Conservation (phyloP, 1,140 invertebrate species). For the Galleria mellonella region DNA sequence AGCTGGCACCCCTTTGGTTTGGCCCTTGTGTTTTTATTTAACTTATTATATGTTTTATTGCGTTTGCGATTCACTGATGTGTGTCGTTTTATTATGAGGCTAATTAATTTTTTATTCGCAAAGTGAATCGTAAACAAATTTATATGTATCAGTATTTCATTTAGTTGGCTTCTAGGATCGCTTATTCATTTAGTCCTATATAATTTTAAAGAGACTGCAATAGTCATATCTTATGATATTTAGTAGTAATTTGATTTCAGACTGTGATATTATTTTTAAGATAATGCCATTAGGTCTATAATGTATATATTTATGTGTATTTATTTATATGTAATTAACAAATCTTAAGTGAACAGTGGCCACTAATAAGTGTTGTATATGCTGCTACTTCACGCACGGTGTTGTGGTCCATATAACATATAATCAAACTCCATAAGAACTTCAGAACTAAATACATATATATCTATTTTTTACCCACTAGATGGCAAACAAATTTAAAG, state of each 20-base stretch:
- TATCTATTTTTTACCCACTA: too few species aligned
- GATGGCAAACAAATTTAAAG: too few species aligned
- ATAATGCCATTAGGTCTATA: slow-evolving; percentile 12
- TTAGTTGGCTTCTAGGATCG: slow-evolving; percentile 3
- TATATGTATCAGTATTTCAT: slow-evolving; percentile 6
- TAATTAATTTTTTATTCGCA: slow-evolving; percentile 1
- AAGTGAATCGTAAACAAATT: not conserved
- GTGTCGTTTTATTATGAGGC: slow-evolving; percentile 4
- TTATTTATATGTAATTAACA: slow-evolving; percentile 21
- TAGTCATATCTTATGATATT: slow-evolving; percentile 30
- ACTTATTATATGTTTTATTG: slow-evolving; percentile 28
- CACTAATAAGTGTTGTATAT: slow-evolving; percentile 13
- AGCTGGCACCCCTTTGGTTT: slow-evolving; percentile 71
- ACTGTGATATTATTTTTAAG: slow-evolving; percentile 71
- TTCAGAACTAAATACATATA: too few species aligned
- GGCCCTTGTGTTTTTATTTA: slow-evolving; percentile 62
- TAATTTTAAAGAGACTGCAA: slow-evolving; percentile 42
- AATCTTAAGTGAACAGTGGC: slow-evolving; percentile 8
- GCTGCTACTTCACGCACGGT: slow-evolving; percentile 10
- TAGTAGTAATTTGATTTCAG: slow-evolving; percentile 35
- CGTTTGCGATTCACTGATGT: slow-evolving; percentile 19
- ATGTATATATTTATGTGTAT: slow-evolving; percentile 10
- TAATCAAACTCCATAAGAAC: too few species aligned
- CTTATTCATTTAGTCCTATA: not conserved
- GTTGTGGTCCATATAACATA: not conserved